Base-by-base conservation (phyloP, 2,797 vertebrate genomes). In the Lacerta bilineata region DNA sequence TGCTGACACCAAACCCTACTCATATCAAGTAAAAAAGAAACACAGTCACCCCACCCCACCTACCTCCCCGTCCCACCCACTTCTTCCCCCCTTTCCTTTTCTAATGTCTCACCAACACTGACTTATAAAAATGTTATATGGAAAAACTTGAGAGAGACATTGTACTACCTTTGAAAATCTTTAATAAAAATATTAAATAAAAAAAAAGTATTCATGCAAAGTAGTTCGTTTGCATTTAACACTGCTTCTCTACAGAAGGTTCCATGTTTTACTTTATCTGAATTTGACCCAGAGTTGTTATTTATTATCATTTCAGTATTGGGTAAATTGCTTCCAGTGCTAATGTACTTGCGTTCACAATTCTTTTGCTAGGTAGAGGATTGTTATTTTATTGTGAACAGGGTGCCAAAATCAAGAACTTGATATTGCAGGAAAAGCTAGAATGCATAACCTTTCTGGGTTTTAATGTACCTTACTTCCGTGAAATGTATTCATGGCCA, bases 231-330 rank as follows among this genome's bases (percentile, higher is more conserved):
- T 82, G 88, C 80, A n/a, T n/a, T 84, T 74, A 75, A 71, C 39
- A 81, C 10, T 80, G 25, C 74, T 84, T 66, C 8, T 68, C 29
- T 23, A 46, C 0, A 33, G 90, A 80, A 5, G 10, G 46, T 66
- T 8, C 55, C 83, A 46, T 59, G 2, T 61, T 46, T 86, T 89
- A 92, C 18, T 1, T 68, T 83, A 80, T 85, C 6, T 68, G 43
- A 66, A 36, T 77, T 41, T 71, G n/a, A 55, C 43, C 41, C n/a
- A 27, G 76, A 25, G 43, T 36, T 80, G 74, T 59, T 13, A 72
- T 71, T 84, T 61, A 61, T 74, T 83, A 33, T 55, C 11, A 23
- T 83, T 68, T 88, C 59, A 8, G 27, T 61, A 17, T 17, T 64
- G 36, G 66, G 2, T 85, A 80, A 78, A 71, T 74, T 4, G 27